phyloP scores from a whole-genome alignment of 2,113 vertebrate genomes.

The Progne subis region DNA sequence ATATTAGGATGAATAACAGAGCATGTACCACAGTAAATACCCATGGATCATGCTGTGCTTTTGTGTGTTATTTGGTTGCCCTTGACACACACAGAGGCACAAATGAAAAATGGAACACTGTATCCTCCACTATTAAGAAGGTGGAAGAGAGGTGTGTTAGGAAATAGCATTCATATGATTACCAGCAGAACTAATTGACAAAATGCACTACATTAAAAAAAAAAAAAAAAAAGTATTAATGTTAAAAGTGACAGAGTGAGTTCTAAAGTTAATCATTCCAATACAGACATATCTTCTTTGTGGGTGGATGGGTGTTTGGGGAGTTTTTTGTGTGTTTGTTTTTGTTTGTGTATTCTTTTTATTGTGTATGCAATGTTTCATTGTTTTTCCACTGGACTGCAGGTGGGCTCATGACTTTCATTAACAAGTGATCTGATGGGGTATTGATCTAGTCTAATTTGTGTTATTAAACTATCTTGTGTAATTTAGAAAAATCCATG shows the following conservation, averaged over 20 bases:
- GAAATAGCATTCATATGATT: not conserved
- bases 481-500: not conserved
- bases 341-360: not conserved
- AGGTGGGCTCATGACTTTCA: not conserved
- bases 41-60: conserved; percentile 18
- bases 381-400: not conserved
- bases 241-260: not conserved
- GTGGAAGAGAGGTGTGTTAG: not conserved
- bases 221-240: not conserved
- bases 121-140: not conserved
- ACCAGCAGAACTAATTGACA: not conserved
- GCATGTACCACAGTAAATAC: conserved; percentile 49
- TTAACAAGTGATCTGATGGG: not conserved
- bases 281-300: not conserved
- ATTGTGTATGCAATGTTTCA: not conserved
- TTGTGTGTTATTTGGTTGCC: not conserved
- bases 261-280: not conserved
- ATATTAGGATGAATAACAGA: conserved; percentile 64
- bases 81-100: not conserved
- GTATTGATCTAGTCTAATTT: not conserved
- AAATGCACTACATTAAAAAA: not conserved
- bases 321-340: too few species aligned
- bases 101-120: conserved; percentile 27
- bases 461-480: not conserved
- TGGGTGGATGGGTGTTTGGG: not conserved